Percentiles rank a stretch among this genome's conserved stretches.
phyloP scores from a whole-genome alignment of 2,888 invertebrate genomes.

The Linyphia triangularis region DNA sequence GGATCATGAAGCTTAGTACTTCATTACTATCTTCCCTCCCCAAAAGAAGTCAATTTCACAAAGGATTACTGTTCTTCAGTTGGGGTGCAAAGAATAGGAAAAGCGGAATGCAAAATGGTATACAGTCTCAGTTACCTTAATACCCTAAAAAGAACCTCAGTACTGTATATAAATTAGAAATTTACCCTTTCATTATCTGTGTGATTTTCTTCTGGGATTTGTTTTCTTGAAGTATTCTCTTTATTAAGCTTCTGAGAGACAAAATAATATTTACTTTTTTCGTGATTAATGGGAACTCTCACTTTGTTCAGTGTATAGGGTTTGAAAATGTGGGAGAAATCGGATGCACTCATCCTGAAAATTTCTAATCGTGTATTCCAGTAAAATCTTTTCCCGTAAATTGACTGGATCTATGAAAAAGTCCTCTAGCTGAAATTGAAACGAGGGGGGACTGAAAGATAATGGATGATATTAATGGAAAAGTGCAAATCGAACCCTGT shows the following conservation, averaged over 20 bases:
- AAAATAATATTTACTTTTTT: conserved; percentile 67
- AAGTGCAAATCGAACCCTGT: not conserved
- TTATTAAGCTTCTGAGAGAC: conserved; percentile 57
- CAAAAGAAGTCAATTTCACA: conserved; percentile 73
- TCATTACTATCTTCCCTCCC: conserved; percentile 62
- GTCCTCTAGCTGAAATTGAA: not conserved
- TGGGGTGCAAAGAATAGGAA: conserved; percentile 71
- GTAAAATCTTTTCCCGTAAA: not conserved
- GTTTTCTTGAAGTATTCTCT: conserved; percentile 29
- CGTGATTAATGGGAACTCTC: conserved; percentile 48
- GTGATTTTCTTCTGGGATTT: conserved; percentile 65
- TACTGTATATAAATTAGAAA: conserved; percentile 74
- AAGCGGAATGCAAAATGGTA: conserved; percentile 66
- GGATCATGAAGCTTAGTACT: conserved; percentile 72
- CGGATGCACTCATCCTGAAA: not conserved
- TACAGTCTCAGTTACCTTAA: conserved; percentile 62
- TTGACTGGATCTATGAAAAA: not conserved
- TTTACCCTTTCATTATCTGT: conserved; percentile 71
- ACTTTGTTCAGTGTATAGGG: not conserved
- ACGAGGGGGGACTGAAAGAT: not conserved
- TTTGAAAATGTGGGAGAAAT: not conserved
- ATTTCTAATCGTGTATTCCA: conserved; percentile 5
- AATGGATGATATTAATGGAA: conserved; percentile 10
- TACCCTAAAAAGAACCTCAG: conserved; percentile 45
- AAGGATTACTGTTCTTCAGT: conserved; percentile 70